A percentile compares a stretch with the other conserved stretches of the same genome.
Evolutionary conservation across 1,140 invertebrate genomes (phyloP).

Genomic region (Drosophila nasuta): DNA sequence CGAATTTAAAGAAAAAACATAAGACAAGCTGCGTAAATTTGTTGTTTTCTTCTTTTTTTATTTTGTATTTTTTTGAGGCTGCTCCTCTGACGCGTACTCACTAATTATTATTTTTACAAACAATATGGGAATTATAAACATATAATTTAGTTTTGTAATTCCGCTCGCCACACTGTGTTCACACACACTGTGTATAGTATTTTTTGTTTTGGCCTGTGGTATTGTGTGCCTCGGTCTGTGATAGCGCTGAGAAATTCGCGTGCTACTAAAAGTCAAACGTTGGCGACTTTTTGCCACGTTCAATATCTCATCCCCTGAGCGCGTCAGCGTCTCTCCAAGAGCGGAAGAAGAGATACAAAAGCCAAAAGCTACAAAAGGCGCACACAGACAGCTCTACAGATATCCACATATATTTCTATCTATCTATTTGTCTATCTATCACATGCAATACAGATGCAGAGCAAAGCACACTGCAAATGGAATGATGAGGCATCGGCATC

Average conservation of each 20-base stretch:
- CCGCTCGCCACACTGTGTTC: conserved; percentile 32
- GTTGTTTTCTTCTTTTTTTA: conserved; percentile 14
- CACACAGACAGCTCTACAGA: background rate
- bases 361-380: conserved; percentile 51
- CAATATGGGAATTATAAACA: conserved; percentile 80
- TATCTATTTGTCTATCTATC: conserved; percentile 27
- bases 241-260: conserved; percentile 77
- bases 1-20: conserved; percentile 1
- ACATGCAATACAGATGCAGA: conserved; percentile 43
- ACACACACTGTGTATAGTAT: background rate
- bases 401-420: conserved; percentile 10
- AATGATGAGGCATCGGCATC: conserved; percentile 8
- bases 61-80: conserved; percentile 7
- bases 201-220: conserved; percentile 57
- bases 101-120: conserved; percentile 78
- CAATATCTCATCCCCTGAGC: conserved; percentile 30
- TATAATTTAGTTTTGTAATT: conserved; percentile 71
- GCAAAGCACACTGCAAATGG: conserved; percentile 14
- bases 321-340: conserved; percentile 44
- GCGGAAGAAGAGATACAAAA: conserved; percentile 53
- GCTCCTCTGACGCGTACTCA: conserved; percentile 68
- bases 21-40: conserved; percentile 40
- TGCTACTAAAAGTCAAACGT: conserved; percentile 81
- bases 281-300: conserved; percentile 77
- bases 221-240: conserved; percentile 45